A percentile compares a stretch with the other conserved stretches of the same genome.
phyloP scores from a whole-genome alignment of 2,113 vertebrate species.

The Salvelinus namaycush region DNA sequence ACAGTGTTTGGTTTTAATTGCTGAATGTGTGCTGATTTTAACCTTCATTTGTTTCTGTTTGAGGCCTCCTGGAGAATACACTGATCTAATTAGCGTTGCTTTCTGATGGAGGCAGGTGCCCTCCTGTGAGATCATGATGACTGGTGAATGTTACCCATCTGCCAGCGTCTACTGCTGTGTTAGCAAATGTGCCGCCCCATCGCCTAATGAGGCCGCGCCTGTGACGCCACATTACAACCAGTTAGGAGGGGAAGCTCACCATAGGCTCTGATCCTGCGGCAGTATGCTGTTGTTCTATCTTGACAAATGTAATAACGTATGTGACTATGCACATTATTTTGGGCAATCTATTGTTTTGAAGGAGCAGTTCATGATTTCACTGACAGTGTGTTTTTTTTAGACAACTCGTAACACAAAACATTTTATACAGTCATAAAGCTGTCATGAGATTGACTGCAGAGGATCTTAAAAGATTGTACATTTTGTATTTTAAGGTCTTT shows the following conservation, averaged over 20 bases:
- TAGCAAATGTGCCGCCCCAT: slow-evolving; percentile 7
- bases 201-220: not conserved
- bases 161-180: slow-evolving; percentile 2
- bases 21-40: not conserved
- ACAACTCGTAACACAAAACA: too few species aligned
- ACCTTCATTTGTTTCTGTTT: slow-evolving; percentile 8
- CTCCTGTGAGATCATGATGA: slow-evolving; percentile 21
- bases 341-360: too few species aligned
- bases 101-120: not conserved
- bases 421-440: too few species aligned
- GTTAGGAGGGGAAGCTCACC: slow-evolving; percentile 6
- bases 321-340: too few species aligned
- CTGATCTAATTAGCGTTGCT: slow-evolving; percentile 3
- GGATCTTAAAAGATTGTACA: not conserved
- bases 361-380: too few species aligned
- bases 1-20: not conserved
- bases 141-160: slow-evolving; percentile 4
- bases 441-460: too few species aligned
- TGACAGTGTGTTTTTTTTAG: too few species aligned
- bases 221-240: slow-evolving; percentile 5
- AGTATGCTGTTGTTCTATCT: too few species aligned
- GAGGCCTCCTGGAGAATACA: not conserved
- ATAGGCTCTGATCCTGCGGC: not conserved
- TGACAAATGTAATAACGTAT: too few species aligned
- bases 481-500: not conserved